A percentile compares a stretch with the other conserved stretches of the same genome.
phyloP scores from a whole-genome alignment of 2,797 vertebrate species.

The Crenuchus spilurus region DNA sequence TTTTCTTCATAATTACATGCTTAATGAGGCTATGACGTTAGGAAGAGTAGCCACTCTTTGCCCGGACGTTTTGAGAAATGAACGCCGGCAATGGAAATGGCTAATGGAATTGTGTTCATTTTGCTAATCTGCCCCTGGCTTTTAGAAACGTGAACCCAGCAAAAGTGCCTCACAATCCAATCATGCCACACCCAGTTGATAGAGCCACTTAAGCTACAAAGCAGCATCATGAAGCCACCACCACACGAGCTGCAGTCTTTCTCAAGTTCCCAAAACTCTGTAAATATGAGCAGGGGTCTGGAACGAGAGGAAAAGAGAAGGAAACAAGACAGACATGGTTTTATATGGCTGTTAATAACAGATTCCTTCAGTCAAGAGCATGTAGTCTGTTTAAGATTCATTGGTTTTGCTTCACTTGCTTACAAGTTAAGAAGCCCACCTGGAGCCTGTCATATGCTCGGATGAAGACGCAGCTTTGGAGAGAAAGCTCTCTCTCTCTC shows the following conservation, averaged over 20 bases:
- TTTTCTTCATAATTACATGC: conserved; percentile 16
- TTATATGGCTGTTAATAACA: conserved; percentile 5
- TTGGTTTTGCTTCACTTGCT: neutral
- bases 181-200: conserved; percentile 9
- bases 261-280: no score
- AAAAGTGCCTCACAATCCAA: conserved; percentile 32
- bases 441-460: neutral
- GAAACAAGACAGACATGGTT: neutral
- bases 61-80: conserved; percentile 18
- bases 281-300: no score
- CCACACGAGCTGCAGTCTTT: neutral
- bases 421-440: neutral
- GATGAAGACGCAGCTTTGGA: neutral
- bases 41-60: neutral
- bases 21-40: neutral
- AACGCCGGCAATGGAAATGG: conserved; percentile 22
- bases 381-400: conserved; percentile 4
- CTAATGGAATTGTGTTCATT: conserved; percentile 34
- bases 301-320: neutral
- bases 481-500: neutral
- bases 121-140: neutral
- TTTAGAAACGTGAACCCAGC: conserved; percentile 13
- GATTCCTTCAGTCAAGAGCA: neutral
- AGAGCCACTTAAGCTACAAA: conserved; percentile 1
- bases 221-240: neutral